A percentile compares a stretch with the other conserved stretches of the same genome.
phyloP scores from a whole-genome alignment of 53 echinoderm and acorn worm genomes.

The Temnopleurus reevesii region DNA sequence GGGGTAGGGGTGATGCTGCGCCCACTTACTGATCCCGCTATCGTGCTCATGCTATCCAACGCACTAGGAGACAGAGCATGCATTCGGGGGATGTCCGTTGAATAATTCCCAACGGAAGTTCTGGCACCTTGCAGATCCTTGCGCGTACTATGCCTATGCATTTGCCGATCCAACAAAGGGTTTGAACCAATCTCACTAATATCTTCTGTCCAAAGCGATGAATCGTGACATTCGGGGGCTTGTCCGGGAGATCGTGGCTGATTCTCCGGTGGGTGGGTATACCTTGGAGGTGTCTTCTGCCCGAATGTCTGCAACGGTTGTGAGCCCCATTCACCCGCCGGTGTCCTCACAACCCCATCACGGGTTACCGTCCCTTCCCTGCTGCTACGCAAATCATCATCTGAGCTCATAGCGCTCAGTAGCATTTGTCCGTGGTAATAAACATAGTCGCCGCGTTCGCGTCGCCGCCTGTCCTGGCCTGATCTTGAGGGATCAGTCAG shows the following conservation, averaged over 20 bases:
- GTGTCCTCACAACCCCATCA: not conserved
- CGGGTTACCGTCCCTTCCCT: not conserved
- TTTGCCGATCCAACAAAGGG: not conserved
- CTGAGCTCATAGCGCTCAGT: slow-evolving; percentile 73
- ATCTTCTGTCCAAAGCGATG: slow-evolving; percentile 47
- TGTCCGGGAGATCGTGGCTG: not conserved
- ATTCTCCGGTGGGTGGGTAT: slow-evolving; percentile 14
- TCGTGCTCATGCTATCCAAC: slow-evolving; percentile 53
- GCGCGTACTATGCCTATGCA: slow-evolving; percentile 52
- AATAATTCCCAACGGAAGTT: not conserved
- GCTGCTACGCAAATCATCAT: slow-evolving; percentile 38
- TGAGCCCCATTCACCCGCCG: slow-evolving; percentile 30
- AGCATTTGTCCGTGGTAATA: slow-evolving; percentile 93
- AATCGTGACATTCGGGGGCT: slow-evolving; percentile 11
- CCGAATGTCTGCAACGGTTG: slow-evolving; percentile 25
- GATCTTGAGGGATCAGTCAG: not conserved
- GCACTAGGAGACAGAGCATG: slow-evolving; percentile 27
- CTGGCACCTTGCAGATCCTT: slow-evolving; percentile 38
- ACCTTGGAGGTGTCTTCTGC: slow-evolving; percentile 15
- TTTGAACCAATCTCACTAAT: slow-evolving; percentile 6
- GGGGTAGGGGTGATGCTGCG: slow-evolving; percentile 54
- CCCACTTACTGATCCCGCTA: slow-evolving; percentile 51
- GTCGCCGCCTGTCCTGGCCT: not conserved
- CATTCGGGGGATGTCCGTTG: slow-evolving; percentile 10
- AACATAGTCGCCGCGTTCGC: slow-evolving; percentile 79